Evolutionary conservation across 2,113 vertebrate species (phyloP).

Genomic region (Dicentrarchus labrax): DNA sequence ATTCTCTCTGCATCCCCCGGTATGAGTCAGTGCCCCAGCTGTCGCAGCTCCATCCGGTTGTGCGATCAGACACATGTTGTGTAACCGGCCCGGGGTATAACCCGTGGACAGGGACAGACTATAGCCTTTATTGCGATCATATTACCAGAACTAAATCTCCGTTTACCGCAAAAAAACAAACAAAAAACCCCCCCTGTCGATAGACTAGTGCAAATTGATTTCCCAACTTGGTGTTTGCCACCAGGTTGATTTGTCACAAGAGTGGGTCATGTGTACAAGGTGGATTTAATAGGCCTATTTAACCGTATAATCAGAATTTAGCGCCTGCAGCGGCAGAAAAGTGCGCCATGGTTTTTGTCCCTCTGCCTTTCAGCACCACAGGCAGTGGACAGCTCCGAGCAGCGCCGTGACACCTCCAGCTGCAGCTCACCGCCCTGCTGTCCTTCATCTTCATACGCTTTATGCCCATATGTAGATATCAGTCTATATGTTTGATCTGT

Average conservation of each 20-base stretch:
- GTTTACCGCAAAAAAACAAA: not conserved
- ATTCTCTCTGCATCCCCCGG: too few relatives aligned
- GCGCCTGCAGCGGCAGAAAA: constrained; percentile 24
- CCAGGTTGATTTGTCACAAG: constrained; percentile 53
- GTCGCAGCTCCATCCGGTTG: not conserved
- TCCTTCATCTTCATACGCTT: too few relatives aligned
- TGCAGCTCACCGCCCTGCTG: not conserved
- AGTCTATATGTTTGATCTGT: too few relatives aligned
- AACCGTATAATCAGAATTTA: constrained; percentile 56
- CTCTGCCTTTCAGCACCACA: constrained; percentile 70
- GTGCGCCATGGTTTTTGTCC: not conserved
- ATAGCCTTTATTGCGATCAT: not conserved
- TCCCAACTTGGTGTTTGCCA: constrained; percentile 31
- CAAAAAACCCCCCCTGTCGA: too few relatives aligned
- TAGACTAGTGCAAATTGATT: constrained; percentile 41
- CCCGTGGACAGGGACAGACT: not conserved
- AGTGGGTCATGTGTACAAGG: constrained; percentile 28
- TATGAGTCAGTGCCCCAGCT: not conserved
- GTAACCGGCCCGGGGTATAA: not conserved
- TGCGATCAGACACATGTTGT: not conserved
- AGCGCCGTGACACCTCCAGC: constrained; percentile 25
- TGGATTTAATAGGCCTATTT: constrained; percentile 31
- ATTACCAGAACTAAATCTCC: constrained; percentile 22
- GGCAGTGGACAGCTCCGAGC: constrained; percentile 69
- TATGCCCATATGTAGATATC: too few relatives aligned